Evolutionary conservation across 1,140 invertebrate species (phyloP).

Genomic region (Drosophila ercepeae): DNA sequence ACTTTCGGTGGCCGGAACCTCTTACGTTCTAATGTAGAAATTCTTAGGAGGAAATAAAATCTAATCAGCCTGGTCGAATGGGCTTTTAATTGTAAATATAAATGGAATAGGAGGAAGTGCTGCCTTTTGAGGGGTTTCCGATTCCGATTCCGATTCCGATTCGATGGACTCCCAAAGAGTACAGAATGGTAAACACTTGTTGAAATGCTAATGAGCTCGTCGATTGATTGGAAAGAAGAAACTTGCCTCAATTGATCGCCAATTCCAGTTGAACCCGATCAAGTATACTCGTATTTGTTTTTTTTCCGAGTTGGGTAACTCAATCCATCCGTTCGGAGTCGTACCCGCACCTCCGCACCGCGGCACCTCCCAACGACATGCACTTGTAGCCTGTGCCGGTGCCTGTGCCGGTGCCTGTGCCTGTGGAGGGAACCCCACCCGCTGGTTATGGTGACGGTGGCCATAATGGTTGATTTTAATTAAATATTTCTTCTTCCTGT

Average conservation of each 20-base stretch:
- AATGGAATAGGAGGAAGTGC: slow-evolving; percentile 12
- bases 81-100: slow-evolving; percentile 55
- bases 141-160: slow-evolving; percentile 38
- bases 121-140: slow-evolving; percentile 35
- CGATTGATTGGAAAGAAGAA: background rate
- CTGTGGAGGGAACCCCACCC: slow-evolving; percentile 25
- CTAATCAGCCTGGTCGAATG: slow-evolving; percentile 56
- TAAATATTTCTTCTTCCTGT: slow-evolving; percentile 82
- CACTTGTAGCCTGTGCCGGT: too few species aligned
- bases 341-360: background rate
- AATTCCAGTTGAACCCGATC: slow-evolving; percentile 34
- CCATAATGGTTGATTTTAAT: slow-evolving; percentile 80
- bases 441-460: slow-evolving; percentile 67
- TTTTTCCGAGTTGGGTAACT: background rate
- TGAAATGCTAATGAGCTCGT: slow-evolving; percentile 3
- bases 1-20: slow-evolving; percentile 9
- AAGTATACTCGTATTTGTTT: background rate
- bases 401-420: too few species aligned
- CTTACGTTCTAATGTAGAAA: background rate
- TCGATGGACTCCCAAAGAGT: too few species aligned
- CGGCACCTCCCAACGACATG: background rate
- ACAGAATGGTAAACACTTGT: slow-evolving; percentile 23
- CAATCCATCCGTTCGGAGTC: background rate
- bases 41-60: slow-evolving; percentile 30
- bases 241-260: slow-evolving; percentile 42